Base-by-base conservation (phyloP, 2,888 invertebrate genomes). In the Epiblema foenella region DNA sequence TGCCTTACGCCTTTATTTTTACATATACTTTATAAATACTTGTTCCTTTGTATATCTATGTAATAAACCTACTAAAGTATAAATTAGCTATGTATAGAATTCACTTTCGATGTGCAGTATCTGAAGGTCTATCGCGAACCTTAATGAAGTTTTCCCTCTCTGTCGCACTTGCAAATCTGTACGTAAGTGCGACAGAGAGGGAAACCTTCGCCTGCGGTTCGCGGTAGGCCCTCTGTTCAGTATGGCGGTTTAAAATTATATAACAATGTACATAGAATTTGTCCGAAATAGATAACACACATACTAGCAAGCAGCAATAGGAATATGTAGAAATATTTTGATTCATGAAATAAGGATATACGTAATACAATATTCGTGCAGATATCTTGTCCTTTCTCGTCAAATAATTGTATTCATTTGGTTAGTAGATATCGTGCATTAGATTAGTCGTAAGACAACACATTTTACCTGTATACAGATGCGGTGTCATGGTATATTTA, bases 211-310 rank as follows among this genome's bases (percentile, higher is more conserved):
- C 4, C 4, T 24, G 24, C 4, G 24, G 24, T 24, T 24, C 24
- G 24, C 24, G 24, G 24, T 24, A 24, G 24, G 24, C 24, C 1
- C 24, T 64, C 24, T 42, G 54, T 62, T 39, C 42, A 59, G 51
- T 18, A 37, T 42, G 59, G 46, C 59, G 42, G 59, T 54, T 65
- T 33, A n/a, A 46, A 60, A 9, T 17, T 58, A 33, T 59, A n/a
- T n/a, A n/a, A n/a, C n/a, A 17, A 24, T 69, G 69, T 70, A 70
- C 52, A 70, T 70, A 70, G 69, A 65, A 58, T 59, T 29, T 70
- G 58, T 51, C 59, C 59, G 65, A 54, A 24, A 64, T 42, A 52
- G 51, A 39, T 18, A 24, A 9, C 15, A 46, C n/a, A 52, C n/a
- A n/a, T n/a, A n/a, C n/a, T 51, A 59, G 12, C 51, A 64, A 64